These are phyloP conservation scores for Aselliscus stoliczkanus DNA, from an alignment of 2,797 vertebrate species.

Conservation along the genomic window DNA sequence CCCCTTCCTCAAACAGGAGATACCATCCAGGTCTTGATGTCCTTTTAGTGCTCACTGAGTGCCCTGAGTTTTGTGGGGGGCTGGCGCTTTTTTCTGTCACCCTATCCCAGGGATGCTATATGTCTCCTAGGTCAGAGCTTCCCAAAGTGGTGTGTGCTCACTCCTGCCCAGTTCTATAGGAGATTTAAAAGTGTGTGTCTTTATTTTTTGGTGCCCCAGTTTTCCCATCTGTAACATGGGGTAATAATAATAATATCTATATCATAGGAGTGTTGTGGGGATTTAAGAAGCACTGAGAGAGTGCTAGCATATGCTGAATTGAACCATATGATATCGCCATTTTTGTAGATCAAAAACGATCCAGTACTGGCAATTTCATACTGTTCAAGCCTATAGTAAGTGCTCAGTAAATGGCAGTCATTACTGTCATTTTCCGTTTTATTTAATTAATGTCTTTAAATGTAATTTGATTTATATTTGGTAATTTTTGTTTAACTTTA, in stretches of 20 bases:
- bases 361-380: background rate
- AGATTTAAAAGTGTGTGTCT: background rate
- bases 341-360: background rate
- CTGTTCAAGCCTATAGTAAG: background rate
- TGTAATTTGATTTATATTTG: slow-evolving; percentile 4
- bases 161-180: background rate
- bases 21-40: background rate
- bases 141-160: background rate
- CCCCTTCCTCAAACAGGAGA: background rate
- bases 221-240: background rate
- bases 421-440: background rate
- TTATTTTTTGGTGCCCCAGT: background rate
- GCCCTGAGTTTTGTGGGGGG: background rate
- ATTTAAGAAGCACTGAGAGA: background rate
- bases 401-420: background rate
- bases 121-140: background rate
- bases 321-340: background rate
- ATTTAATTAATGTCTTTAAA: background rate
- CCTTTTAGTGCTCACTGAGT: background rate
- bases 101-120: background rate
- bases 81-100: background rate
- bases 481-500: slow-evolving; percentile 33
- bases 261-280: background rate
- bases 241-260: background rate
- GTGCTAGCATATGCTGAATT: background rate